phyloP scores from a whole-genome alignment of 2,888 invertebrate genomes.

The Caenorhabditis drosophilae region DNA sequence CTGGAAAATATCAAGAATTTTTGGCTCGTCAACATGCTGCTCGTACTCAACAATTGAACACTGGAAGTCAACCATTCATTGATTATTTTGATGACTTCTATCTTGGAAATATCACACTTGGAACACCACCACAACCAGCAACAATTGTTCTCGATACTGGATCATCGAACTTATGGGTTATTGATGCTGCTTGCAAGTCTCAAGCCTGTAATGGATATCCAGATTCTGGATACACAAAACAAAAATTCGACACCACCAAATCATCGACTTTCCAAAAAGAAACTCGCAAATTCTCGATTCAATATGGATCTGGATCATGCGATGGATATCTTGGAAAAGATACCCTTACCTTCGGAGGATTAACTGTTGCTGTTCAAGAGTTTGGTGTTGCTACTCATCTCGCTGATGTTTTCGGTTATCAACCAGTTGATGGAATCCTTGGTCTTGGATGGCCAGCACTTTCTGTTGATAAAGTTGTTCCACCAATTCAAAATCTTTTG shows the following conservation, averaged over 20 bases:
- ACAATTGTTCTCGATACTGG: slow-evolving; percentile 38
- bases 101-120: slow-evolving; percentile 75
- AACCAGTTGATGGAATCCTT: slow-evolving; percentile 58
- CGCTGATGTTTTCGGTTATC: slow-evolving; percentile 48
- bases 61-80: slow-evolving; percentile 25
- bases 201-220: slow-evolving; percentile 44
- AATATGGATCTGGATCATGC: slow-evolving; percentile 55
- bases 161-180: slow-evolving; percentile 46
- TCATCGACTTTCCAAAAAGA: slow-evolving; percentile 44
- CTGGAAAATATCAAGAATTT: slow-evolving; percentile 30
- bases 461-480: slow-evolving; percentile 86
- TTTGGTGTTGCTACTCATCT: slow-evolving; percentile 50
- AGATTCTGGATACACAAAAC: slow-evolving; percentile 33
- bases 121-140: slow-evolving; percentile 40
- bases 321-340: slow-evolving; percentile 48
- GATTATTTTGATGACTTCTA: slow-evolving; percentile 67
- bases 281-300: slow-evolving; percentile 40
- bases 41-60: slow-evolving; percentile 26
- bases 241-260: slow-evolving; percentile 45
- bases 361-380: slow-evolving; percentile 43
- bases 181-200: slow-evolving; percentile 31
- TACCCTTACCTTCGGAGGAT: slow-evolving; percentile 43
- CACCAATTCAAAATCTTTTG: slow-evolving; percentile 91
- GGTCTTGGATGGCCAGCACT: slow-evolving; percentile 71
- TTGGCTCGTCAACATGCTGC: slow-evolving; percentile 31